A percentile compares a stretch with the other conserved stretches of the same genome.
These are phyloP conservation scores for Sander lucioperca DNA, from an alignment of 2,113 vertebrate genomes.

Conservation along the genomic window DNA sequence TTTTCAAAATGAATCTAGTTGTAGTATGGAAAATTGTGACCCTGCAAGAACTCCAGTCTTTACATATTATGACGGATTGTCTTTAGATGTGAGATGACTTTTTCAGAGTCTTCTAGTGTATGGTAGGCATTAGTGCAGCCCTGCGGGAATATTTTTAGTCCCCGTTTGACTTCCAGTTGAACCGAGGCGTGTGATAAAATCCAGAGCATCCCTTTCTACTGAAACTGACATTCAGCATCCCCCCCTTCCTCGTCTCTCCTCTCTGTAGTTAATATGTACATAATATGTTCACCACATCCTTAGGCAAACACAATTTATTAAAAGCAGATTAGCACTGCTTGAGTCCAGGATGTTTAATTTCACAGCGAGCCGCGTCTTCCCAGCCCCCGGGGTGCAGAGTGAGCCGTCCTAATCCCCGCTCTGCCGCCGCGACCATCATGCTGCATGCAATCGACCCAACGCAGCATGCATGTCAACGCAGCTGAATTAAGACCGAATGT, in stretches of 20 bases:
- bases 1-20: no score
- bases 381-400: conserved; percentile 15
- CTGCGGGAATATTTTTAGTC: no score
- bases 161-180: not conserved
- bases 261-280: not conserved
- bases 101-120: no score
- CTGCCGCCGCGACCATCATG: not conserved
- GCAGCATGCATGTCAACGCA: not conserved
- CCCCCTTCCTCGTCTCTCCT: no score
- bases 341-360: conserved; percentile 35
- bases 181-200: not conserved
- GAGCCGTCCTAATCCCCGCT: conserved; percentile 47
- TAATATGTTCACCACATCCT: conserved; percentile 9
- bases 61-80: no score
- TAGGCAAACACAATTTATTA: conserved; percentile 25
- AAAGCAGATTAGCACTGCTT: conserved; percentile 44
- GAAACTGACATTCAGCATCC: not conserved
- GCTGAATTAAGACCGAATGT: not conserved
- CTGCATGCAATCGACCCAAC: not conserved
- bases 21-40: no score
- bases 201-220: not conserved
- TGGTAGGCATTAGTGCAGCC: no score
- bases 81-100: no score
- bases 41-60: no score
- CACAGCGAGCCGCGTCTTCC: conserved; percentile 16